Base-by-base conservation (phyloP, 2,888 invertebrate genomes). In the Aspidiotus rigidus region DNA sequence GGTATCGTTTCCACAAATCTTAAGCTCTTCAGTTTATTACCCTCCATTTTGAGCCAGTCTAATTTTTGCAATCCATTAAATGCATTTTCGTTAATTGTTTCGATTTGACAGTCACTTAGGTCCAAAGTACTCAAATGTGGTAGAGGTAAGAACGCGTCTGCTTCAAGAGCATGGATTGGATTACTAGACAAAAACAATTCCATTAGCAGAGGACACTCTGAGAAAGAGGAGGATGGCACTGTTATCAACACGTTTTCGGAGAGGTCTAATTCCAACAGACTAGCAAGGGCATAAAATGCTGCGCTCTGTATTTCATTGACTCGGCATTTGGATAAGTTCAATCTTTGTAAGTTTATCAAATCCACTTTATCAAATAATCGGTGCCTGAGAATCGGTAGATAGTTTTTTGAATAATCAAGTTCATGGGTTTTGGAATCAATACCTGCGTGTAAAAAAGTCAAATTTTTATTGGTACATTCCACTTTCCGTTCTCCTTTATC, bases 371-470 rank as follows among this genome's bases (percentile, higher is more conserved):
- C 83, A 76, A 94, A 93, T 44, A 87, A 84, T 78, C 90, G 89
- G 73, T 86, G 84, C 73, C 86, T 86, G 72, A 94, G 80, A 39
- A 85, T 85, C 7, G 72, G 71, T 79, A 88, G 86, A 75, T 88
- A 86, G 79, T 93, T 94, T 64, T 88, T 88, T 42, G 88, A 84
- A 76, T 93, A 85, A 77, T 93, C 90, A 69, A 93, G 81, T 49
- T 93, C 93, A 81, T 93, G 92, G 0, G 93, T 93, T 75, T 88
- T 89, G 28, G 86, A 83, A 77, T 91, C 88, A 75, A 93, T 85
- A 66, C 87, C 86, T 74, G 84, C 84, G 3, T 93, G 93, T 71
- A 94, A 85, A 13, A 84, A 82, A 73, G 87, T 84, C 69, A 94
- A 81, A 69, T 85, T 86, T 77, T 87, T 87, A 72, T 88, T 86